phyloP scores from a whole-genome alignment of 2,888 invertebrate species.

The Pristionchus fissidentatus region DNA sequence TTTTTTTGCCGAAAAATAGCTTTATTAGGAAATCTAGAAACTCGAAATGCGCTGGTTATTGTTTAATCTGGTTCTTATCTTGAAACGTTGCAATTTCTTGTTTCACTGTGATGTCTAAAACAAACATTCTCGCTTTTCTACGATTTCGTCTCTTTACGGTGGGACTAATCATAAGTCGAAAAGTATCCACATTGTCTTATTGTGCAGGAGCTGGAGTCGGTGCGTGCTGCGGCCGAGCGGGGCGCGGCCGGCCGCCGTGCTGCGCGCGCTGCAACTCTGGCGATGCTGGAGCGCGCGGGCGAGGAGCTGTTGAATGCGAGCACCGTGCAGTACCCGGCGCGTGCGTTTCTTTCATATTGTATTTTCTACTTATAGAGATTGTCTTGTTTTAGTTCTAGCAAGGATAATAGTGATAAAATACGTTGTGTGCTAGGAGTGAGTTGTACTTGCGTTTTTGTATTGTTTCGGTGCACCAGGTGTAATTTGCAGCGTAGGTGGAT shows the following conservation, averaged over 20 bases:
- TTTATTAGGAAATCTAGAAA: no score
- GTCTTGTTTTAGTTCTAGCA: no score
- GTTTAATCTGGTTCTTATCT: no score
- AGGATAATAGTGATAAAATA: neutral
- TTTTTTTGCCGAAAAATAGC: no score
- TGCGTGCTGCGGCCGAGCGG: neutral
- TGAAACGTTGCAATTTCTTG: no score
- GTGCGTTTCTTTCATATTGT: slow-evolving; percentile 52
- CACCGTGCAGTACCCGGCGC: slow-evolving; percentile 70
- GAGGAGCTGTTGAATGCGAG: slow-evolving; percentile 73
- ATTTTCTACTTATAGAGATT: neutral
- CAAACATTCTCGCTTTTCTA: neutral
- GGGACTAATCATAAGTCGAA: neutral
- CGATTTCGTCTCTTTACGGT: neutral
- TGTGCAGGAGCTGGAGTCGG: slow-evolving; percentile 35
- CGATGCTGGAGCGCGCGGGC: slow-evolving; percentile 65
- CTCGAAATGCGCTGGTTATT: no score
- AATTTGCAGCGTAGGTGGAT: neutral
- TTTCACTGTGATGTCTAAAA: no score
- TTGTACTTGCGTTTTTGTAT: neutral
- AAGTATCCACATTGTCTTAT: neutral
- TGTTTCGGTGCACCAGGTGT: neutral
- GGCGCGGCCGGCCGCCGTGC: neutral
- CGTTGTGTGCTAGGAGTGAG: neutral
- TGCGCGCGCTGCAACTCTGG: slow-evolving; percentile 51